Conservation (phyloP, 2,797 vertebrate species). For the Lerista edwardsae region DNA sequence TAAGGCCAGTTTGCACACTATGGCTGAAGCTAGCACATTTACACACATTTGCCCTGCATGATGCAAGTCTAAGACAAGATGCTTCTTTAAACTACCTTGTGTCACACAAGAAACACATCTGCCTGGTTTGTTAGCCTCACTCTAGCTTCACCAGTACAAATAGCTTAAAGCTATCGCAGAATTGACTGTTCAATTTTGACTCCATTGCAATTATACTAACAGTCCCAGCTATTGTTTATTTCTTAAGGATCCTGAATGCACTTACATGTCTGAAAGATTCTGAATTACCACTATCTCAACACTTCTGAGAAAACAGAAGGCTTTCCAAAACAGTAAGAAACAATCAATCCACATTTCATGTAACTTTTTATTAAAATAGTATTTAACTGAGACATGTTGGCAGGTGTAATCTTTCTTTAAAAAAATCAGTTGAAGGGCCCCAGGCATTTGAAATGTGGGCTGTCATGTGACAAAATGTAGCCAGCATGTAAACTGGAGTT, state of each 20-base stretch:
- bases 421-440: conserved; percentile 35
- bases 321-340: conserved; percentile 43
- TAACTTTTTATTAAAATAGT: conserved; percentile 79
- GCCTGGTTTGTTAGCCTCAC: too few relatives aligned
- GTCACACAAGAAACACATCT: too few relatives aligned
- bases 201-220: background rate
- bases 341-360: conserved; percentile 34
- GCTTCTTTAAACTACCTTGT: too few relatives aligned
- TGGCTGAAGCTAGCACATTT: background rate
- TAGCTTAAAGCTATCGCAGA: background rate
- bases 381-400: conserved; percentile 68
- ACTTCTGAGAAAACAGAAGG: background rate
- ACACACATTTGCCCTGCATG: too few relatives aligned
- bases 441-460: conserved; percentile 40
- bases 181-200: background rate
- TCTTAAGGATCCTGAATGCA: fast-evolving
- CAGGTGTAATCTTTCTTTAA: conserved; percentile 57
- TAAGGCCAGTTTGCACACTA: background rate
- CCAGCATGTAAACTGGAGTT: background rate
- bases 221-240: fast-evolving
- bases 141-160: too few relatives aligned
- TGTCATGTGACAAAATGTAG: conserved; percentile 45
- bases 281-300: background rate
- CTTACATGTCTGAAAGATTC: fast-evolving
- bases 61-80: too few relatives aligned